A percentile compares a stretch with the other conserved stretches of the same genome.
These are phyloP conservation scores for Emydocephalus ijimae DNA, from an alignment of 2,113 vertebrate genomes.

Conservation along the genomic window DNA sequence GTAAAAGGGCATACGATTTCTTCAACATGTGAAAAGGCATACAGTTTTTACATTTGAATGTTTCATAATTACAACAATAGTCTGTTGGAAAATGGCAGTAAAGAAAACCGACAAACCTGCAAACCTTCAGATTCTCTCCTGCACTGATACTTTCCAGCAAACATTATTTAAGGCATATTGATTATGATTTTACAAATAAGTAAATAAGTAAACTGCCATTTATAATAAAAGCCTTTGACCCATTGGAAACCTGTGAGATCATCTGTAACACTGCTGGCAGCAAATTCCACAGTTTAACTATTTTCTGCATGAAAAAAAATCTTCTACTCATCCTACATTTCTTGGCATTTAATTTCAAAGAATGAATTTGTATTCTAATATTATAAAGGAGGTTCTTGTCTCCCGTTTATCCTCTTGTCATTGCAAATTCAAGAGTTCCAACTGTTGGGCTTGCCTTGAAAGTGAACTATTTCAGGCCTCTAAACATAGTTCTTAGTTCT, in stretches of 20 bases:
- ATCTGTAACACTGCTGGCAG: neutral
- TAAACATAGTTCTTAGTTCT: neutral
- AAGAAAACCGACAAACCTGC: neutral
- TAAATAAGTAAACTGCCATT: neutral
- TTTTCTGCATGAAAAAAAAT: neutral
- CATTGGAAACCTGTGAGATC: neutral
- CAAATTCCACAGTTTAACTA: neutral
- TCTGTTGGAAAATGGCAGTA: neutral
- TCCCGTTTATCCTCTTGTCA: neutral
- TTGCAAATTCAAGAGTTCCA: neutral
- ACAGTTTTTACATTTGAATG: no score
- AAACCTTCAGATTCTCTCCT: neutral
- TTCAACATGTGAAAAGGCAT: no score
- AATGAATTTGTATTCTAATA: neutral
- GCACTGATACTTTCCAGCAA: neutral
- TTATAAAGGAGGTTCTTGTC: neutral
- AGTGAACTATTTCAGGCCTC: neutral
- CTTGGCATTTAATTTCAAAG: neutral
- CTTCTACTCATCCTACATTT: neutral
- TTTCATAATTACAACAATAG: no score
- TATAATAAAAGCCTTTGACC: neutral
- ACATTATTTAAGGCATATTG: neutral
- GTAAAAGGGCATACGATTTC: no score
- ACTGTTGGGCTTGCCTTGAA: neutral
- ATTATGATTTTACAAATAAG: neutral